Percentiles rank a stretch among this genome's conserved stretches.
These are phyloP conservation scores for Smittia aterrima DNA, from an alignment of 2,888 invertebrate species.

Conservation along the genomic window DNA sequence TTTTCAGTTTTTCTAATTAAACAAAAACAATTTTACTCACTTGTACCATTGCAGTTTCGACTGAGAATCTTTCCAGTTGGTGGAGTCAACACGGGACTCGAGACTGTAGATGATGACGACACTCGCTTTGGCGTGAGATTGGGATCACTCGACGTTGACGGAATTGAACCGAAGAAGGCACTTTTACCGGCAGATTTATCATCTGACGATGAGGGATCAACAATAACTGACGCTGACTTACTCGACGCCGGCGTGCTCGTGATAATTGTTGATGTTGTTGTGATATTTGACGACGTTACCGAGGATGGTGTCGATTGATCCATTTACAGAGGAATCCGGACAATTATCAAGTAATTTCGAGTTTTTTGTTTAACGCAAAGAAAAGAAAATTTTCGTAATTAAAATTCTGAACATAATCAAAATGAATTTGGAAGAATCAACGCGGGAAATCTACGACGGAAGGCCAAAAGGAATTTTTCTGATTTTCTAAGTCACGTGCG, in stretches of 20 bases:
- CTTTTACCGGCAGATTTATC: not conserved
- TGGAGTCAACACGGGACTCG: conserved; percentile 54
- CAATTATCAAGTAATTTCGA: not conserved
- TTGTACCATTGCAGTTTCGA: conserved; percentile 53
- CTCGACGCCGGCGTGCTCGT: conserved; percentile 34
- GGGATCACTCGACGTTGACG: conserved; percentile 25
- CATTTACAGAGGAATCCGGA: conserved; percentile 14
- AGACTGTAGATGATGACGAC: conserved; percentile 51
- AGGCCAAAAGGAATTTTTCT: conserved; percentile 1
- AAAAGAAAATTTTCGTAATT: conserved; percentile 32
- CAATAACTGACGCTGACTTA: not conserved
- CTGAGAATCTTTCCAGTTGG: conserved; percentile 52
- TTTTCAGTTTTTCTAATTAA: not conserved
- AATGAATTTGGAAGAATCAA: not conserved
- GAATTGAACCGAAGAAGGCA: conserved; percentile 9
- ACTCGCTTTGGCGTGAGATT: conserved; percentile 44
- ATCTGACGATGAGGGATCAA: conserved; percentile 36
- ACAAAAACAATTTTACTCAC: conserved; percentile 47
- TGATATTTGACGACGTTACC: conserved; percentile 1
- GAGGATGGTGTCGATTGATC: conserved; percentile 31
- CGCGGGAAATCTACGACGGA: not conserved
- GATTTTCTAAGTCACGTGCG: not conserved
- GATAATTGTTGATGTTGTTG: conserved; percentile 30
- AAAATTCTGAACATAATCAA: conserved; percentile 13
- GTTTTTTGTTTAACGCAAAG: not conserved